Evolutionary conservation across 2,888 invertebrate genomes (phyloP), one percentile per base, ranked within the genome.

Genomic region (Hemithea aestivaria): DNA sequence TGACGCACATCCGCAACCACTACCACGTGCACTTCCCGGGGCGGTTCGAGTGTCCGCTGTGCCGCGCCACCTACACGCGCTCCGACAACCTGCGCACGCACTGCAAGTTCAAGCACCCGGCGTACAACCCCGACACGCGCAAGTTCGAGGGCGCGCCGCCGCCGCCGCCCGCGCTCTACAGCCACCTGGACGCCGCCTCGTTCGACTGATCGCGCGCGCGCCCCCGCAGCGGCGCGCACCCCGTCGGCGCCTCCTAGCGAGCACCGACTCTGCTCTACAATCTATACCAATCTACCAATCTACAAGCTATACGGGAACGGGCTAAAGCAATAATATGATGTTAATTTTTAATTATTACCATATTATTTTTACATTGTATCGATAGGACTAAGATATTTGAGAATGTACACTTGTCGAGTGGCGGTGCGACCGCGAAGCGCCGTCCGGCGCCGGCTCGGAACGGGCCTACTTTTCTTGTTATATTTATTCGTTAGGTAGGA

Each of bases 11-110:
- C 90, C 92, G 95, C 82, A 95, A 95, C 91, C 95, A 95, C 91
- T 95, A 95, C 90, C 95, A 95, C 90, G 95, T 95, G 88, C 95
- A 95, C 90, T 95, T 95, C 90, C 95, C 95, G 77, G 95, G 95
- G 73, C 92, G 94, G 79, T 95, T 95, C 90, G 94, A 95, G 90
- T 95, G 95, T 85, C 95, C 95, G 77, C 91, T 95, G 80, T 95
- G 95, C 89, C 93, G 93, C 83, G 94, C 95, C 80, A 95, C 94
- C 66, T 95, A 95, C 90, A 95, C 95, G 76, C 92, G 95, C 88
- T 95, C 95, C 87, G 95, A 95, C 91, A 95, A 95, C 88, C 92
- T 95, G 85, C 93, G 95, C 82, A 94, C 95, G 81, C 95, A 95
- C 89, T 95, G 94, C 92, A 94, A 95, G 90, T 94, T 94, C 90